A percentile compares a stretch with the other conserved stretches of the same genome.
Conservation (phyloP, 1,140 invertebrate species). For the Bombus huntii region DNA sequence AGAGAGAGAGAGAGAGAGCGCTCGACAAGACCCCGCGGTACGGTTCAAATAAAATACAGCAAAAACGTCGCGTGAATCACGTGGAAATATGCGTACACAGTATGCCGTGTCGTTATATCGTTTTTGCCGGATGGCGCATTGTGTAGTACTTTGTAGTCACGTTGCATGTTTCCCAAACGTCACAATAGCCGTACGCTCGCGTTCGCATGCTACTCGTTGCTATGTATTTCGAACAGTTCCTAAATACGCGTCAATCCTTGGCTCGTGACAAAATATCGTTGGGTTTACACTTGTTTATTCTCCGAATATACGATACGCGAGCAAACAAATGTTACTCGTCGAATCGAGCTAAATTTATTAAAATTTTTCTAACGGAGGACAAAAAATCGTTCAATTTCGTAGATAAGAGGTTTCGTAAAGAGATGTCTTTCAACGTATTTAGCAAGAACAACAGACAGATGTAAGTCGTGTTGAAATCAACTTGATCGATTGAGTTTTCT, state of each 20-base stretch:
- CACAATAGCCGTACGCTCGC: constrained; percentile 31
- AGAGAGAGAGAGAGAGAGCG: background rate
- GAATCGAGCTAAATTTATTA: background rate
- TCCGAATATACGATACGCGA: background rate
- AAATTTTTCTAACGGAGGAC: background rate
- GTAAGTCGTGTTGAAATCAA: too few species aligned
- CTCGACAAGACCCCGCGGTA: background rate
- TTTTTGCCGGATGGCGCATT: constrained; percentile 40
- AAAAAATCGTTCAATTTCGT: background rate
- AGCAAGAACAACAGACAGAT: too few species aligned
- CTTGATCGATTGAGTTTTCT: too few species aligned
- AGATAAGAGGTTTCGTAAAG: background rate
- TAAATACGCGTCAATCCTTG: constrained; percentile 23
- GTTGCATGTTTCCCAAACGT: constrained; percentile 45
- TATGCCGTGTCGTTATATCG: constrained; percentile 32
- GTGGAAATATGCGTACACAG: constrained; percentile 39
- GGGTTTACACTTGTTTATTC: background rate
- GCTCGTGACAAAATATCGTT: background rate
- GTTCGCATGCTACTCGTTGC: background rate
- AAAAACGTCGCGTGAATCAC: constrained; percentile 44
- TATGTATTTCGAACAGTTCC: constrained; percentile 1
- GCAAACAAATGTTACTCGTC: background rate
- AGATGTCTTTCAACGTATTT: too few species aligned
- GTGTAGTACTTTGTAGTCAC: constrained; percentile 42
- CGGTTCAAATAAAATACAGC: constrained; percentile 27